phyloP scores from a whole-genome alignment of 2,113 vertebrate genomes.

The Aspiorhynchus laticeps region DNA sequence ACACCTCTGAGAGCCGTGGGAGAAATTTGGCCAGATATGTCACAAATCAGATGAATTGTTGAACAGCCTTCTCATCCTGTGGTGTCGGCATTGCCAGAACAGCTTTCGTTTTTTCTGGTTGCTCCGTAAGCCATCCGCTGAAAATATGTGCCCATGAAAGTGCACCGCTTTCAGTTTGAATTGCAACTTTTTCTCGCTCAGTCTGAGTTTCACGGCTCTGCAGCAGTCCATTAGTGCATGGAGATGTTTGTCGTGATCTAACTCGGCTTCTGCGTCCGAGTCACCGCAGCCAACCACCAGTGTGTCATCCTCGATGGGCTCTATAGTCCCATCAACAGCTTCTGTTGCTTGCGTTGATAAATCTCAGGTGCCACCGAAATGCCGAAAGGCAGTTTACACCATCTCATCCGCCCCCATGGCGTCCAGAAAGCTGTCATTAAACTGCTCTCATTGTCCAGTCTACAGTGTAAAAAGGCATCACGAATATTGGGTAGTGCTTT shows the following conservation, averaged over 20 bases:
- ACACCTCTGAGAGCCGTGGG: constrained; percentile 50
- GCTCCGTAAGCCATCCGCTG: constrained; percentile 4
- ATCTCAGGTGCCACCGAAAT: background rate
- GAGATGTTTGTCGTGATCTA: constrained; percentile 31
- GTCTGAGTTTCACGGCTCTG: constrained; percentile 29
- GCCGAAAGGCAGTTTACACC: too few species aligned
- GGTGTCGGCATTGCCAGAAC: constrained; percentile 30
- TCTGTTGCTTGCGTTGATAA: background rate
- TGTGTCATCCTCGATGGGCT: background rate
- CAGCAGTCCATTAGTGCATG: constrained; percentile 40
- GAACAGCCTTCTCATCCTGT: constrained; percentile 42
- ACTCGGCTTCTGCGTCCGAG: background rate
- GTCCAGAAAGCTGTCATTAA: too few species aligned
- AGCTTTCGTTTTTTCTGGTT: constrained; percentile 33
- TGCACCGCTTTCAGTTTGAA: constrained; percentile 43
- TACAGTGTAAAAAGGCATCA: too few species aligned
- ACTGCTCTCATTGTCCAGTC: too few species aligned
- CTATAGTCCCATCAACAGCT: background rate
- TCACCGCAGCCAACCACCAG: background rate
- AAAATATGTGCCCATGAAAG: constrained; percentile 46
- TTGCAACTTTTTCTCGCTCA: constrained; percentile 34
- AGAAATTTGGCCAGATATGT: constrained; percentile 57
- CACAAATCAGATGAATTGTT: constrained; percentile 53
- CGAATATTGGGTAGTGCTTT: too few species aligned
- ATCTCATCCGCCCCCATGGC: too few species aligned